phyloP scores from a whole-genome alignment of 2,797 vertebrate species.

The Urocyon cinereoargenteus region DNA sequence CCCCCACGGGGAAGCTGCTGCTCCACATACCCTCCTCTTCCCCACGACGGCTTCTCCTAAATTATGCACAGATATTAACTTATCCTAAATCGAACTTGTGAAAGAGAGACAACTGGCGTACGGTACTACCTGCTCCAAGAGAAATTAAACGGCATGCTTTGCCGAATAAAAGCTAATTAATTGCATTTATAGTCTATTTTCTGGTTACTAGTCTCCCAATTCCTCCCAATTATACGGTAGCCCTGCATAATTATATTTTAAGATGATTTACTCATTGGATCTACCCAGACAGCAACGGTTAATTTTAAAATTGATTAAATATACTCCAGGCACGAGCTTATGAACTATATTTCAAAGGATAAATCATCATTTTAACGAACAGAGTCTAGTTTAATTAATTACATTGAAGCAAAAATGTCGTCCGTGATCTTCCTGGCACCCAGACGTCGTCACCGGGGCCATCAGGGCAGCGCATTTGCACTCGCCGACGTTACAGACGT shows the following conservation, averaged over 20 bases:
- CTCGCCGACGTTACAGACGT: background rate
- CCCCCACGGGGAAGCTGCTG: accelerated
- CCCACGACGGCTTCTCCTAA: background rate
- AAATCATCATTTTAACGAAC: constrained; percentile 38
- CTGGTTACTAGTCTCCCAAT: background rate
- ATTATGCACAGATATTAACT: background rate
- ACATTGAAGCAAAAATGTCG: constrained; percentile 33
- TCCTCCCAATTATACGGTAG: background rate
- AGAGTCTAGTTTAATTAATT: constrained; percentile 55
- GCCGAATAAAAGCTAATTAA: constrained; percentile 50
- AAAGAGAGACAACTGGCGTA: background rate
- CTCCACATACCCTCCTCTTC: background rate
- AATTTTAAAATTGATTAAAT: constrained; percentile 62
- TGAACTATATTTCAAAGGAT: constrained; percentile 42
- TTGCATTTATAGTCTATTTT: constrained; percentile 38
- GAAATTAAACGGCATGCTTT: background rate
- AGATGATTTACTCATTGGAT: constrained; percentile 60
- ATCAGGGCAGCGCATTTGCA: background rate
- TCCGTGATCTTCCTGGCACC: background rate
- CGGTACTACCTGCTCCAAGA: background rate
- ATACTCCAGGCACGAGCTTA: background rate
- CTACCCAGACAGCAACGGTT: constrained; percentile 1
- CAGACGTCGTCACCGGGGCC: background rate
- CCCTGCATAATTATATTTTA: constrained; percentile 53
- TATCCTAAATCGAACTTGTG: background rate